Evolutionary conservation across 2,888 invertebrate species (phyloP).

Genomic region (Nemurella pictetii): DNA sequence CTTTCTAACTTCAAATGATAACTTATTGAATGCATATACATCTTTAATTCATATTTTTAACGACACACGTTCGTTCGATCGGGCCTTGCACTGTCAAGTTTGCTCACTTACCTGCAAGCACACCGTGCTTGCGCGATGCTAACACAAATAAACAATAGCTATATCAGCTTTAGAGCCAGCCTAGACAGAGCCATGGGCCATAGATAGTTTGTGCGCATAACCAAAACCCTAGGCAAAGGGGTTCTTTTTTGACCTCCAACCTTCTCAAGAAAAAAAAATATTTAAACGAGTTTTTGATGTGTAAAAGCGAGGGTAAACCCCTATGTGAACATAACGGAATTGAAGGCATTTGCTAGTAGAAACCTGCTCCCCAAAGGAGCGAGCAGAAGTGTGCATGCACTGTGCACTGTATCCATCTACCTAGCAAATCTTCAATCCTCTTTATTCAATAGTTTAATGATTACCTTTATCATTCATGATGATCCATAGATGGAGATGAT

Average conservation of each 20-base stretch:
- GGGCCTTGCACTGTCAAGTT: background rate
- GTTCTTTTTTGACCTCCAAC: background rate
- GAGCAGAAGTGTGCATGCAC: constrained; percentile 3
- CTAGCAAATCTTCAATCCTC: background rate
- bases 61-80: background rate
- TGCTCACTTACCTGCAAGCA: background rate
- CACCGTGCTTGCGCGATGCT: background rate
- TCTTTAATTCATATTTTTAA: background rate
- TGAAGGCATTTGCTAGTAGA: background rate
- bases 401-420: background rate
- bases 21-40: background rate
- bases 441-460: constrained; percentile 6
- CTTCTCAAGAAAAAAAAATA: background rate
- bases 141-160: background rate
- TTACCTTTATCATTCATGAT: background rate
- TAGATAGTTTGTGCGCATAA: background rate
- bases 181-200: background rate
- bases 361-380: background rate
- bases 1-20: background rate
- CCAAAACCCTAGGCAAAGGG: background rate
- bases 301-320: constrained; percentile 3
- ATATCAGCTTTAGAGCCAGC: background rate
- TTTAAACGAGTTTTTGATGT: constrained; percentile 17
- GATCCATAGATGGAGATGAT: background rate
- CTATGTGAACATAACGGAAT: constrained; percentile 14